Percentiles rank a stretch among this genome's conserved stretches.
These are phyloP conservation scores for Marasmarcha lunaedactyla DNA, from an alignment of 2,888 invertebrate species.

Conservation along the genomic window DNA sequence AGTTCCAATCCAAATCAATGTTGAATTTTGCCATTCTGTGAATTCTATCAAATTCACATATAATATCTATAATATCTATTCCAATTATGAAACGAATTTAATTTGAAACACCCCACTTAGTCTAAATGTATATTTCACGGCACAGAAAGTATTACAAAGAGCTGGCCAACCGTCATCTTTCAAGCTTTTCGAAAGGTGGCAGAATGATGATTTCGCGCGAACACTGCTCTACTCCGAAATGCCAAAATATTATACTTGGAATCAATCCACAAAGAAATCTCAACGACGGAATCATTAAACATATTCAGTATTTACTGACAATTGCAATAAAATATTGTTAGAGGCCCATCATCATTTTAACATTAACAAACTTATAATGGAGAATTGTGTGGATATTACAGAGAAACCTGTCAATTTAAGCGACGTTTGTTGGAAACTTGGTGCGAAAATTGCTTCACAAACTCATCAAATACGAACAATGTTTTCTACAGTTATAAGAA, in stretches of 20 bases:
- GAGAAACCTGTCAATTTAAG: background rate
- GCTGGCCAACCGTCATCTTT: slow-evolving; percentile 16
- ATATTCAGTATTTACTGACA: slow-evolving; percentile 26
- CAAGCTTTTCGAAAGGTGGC: slow-evolving; percentile 17
- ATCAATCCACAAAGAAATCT: slow-evolving; percentile 17
- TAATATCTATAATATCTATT: too few species aligned
- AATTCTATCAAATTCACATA: slow-evolving; percentile 15
- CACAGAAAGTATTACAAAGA: slow-evolving; percentile 12
- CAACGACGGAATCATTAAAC: slow-evolving; percentile 19
- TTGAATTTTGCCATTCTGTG: slow-evolving; percentile 7
- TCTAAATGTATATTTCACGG: slow-evolving; percentile 17
- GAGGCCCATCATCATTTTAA: slow-evolving; percentile 20
- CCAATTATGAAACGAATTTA: too few species aligned
- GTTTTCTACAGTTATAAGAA: too few species aligned
- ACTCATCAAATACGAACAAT: too few species aligned
- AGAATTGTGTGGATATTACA: background rate
- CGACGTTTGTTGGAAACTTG: slow-evolving; percentile 11
- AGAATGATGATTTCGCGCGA: slow-evolving; percentile 17
- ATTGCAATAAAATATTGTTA: slow-evolving; percentile 25
- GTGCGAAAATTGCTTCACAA: too few species aligned
- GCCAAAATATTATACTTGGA: slow-evolving; percentile 19
- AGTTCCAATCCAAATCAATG: slow-evolving; percentile 14
- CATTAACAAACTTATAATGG: slow-evolving; percentile 7
- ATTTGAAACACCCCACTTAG: too few species aligned
- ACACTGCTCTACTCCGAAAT: slow-evolving; percentile 19